phyloP scores from a whole-genome alignment of 2,797 vertebrate species.

The Hydrophis major region DNA sequence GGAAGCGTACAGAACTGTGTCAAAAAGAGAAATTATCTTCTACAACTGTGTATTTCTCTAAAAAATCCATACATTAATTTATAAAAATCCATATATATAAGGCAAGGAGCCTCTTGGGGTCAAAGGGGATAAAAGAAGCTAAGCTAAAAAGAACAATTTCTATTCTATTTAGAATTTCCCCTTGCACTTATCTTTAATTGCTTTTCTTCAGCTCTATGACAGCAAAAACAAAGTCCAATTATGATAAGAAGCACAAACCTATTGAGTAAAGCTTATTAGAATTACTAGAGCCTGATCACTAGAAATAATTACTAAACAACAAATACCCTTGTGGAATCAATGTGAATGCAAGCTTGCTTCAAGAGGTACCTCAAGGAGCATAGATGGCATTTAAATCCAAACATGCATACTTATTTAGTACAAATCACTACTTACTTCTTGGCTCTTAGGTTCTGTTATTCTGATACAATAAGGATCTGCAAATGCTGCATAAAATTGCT shows the following conservation, averaged over 20 bases:
- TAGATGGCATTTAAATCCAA: conserved; percentile 10
- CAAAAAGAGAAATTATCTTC: not conserved
- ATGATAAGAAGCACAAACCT: conserved; percentile 34
- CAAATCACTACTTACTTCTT: not conserved
- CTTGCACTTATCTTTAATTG: conserved; percentile 30
- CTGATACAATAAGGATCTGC: not conserved
- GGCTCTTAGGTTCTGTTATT: not conserved
- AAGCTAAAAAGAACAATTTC: conserved; percentile 19
- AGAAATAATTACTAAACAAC: conserved; percentile 28
- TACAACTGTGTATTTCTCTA: not conserved
- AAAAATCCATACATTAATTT: conserved; percentile 8
- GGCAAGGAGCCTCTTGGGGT: conserved; percentile 5
- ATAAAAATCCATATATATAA: not conserved
- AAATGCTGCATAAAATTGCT: not conserved
- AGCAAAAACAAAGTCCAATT: conserved; percentile 30
- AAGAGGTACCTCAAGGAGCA: not conserved
- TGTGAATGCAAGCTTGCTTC: conserved; percentile 13
- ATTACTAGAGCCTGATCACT: conserved; percentile 17
- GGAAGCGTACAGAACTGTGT: not conserved
- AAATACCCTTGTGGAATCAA: conserved; percentile 17
- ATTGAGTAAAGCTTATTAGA: conserved; percentile 29
- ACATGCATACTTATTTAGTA: not conserved
- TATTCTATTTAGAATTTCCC: conserved; percentile 19
- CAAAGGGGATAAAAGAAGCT: conserved; percentile 14
- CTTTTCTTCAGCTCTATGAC: conserved; percentile 21